These are phyloP conservation scores for Synodontis membranacea DNA, from an alignment of 2,113 vertebrate genomes.

Conservation along the genomic window DNA sequence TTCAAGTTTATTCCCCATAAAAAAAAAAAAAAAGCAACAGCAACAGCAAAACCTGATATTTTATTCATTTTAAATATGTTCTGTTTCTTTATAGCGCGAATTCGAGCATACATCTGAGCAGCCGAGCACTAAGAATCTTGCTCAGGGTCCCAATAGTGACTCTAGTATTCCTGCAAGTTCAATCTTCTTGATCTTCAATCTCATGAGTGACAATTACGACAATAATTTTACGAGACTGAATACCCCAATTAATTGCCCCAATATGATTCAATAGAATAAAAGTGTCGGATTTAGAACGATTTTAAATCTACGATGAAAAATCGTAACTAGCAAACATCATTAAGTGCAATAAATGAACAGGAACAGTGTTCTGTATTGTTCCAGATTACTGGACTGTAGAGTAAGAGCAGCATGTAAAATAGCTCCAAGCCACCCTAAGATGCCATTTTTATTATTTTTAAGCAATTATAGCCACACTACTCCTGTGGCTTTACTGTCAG, in stretches of 20 bases:
- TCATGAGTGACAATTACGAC: background rate
- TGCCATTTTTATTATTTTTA: constrained; percentile 7
- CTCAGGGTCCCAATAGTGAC: background rate
- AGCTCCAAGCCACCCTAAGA: constrained; percentile 11
- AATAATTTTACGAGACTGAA: background rate
- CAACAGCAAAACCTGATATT: background rate
- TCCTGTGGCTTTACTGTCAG: constrained; percentile 4
- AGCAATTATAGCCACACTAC: constrained; percentile 7
- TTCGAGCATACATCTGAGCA: background rate
- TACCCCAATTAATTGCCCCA: background rate
- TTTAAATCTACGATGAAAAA: background rate
- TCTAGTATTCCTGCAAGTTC: background rate
- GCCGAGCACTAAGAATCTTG: background rate
- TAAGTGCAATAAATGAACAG: constrained; percentile 6
- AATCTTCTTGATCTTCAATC: background rate
- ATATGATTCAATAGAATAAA: background rate
- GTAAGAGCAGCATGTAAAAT: constrained; percentile 22
- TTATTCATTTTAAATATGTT: background rate
- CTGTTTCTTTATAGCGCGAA: background rate
- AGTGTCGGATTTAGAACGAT: background rate
- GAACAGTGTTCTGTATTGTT: background rate
- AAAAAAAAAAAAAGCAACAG: background rate
- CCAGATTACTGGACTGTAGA: constrained; percentile 11
- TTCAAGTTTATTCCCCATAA: background rate
- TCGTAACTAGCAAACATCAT: background rate